Evolutionary conservation across 2,113 vertebrate species (phyloP).

Genomic region (Channa maculata): DNA sequence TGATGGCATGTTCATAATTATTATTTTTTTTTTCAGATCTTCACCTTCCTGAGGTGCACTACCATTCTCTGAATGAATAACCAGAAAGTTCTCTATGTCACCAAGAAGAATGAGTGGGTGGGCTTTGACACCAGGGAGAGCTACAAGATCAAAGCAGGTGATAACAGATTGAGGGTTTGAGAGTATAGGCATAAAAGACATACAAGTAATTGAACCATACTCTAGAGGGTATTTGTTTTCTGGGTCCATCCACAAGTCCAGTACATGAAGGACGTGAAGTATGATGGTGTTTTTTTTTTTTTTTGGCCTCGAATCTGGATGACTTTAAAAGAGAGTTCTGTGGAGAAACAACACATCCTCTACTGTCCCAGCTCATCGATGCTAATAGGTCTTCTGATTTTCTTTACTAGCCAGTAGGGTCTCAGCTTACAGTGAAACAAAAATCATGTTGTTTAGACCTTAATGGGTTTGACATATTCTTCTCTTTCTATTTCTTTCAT

Average conservation of each 20-base stretch:
- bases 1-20: too few species aligned
- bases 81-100: slow-evolving; percentile 87
- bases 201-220: too few species aligned
- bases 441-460: too few species aligned
- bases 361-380: slow-evolving; percentile 74
- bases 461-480: too few species aligned
- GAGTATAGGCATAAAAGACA: too few species aligned
- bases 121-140: slow-evolving; percentile 85
- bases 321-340: slow-evolving; percentile 85
- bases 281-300: slow-evolving; percentile 84
- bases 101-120: slow-evolving; percentile 84
- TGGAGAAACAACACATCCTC: slow-evolving; percentile 77
- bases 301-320: slow-evolving; percentile 86
- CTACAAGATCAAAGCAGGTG: slow-evolving; percentile 83
- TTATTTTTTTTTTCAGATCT: slow-evolving; percentile 82
- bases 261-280: slow-evolving; percentile 81
- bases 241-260: slow-evolving; percentile 62
- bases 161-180: too few species aligned
- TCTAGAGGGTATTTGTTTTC: too few species aligned
- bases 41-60: slow-evolving; percentile 78
- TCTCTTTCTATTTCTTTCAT: neutral
- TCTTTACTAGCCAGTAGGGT: too few species aligned
- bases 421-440: too few species aligned
- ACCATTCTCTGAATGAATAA: slow-evolving; percentile 80
- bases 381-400: slow-evolving; percentile 35